Conservation (phyloP, 2,888 invertebrate species). For the Hydroisotoma schaefferi region DNA sequence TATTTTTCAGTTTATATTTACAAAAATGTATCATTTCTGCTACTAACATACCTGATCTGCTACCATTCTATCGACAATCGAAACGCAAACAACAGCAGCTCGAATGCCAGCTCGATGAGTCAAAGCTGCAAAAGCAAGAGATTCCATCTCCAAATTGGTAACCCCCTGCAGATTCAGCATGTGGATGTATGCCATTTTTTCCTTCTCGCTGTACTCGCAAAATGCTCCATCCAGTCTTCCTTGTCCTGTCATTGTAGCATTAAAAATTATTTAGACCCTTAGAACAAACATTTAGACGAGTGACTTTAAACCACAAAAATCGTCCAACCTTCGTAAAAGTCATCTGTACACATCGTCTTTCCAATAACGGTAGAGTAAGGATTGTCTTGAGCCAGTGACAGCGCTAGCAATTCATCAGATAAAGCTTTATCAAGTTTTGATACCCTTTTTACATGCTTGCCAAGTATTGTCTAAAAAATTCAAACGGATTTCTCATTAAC, state of each 20-base stretch:
- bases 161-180: conserved; percentile 73
- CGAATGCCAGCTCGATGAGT: conserved; percentile 89
- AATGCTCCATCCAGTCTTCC: conserved; percentile 91
- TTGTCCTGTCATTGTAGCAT: conserved; percentile 64
- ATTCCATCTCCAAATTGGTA: conserved; percentile 97
- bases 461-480: conserved; percentile 69
- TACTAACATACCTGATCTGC: conserved; percentile 94
- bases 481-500: too few relatives aligned
- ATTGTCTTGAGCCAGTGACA: conserved; percentile 67
- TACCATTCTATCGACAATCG: conserved; percentile 83
- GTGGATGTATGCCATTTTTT: conserved; percentile 83
- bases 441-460: conserved; percentile 74
- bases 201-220: conserved; percentile 79
- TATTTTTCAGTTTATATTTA: not conserved
- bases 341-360: conserved; percentile 93
- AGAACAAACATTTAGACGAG: too few relatives aligned
- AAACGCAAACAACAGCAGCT: conserved; percentile 91
- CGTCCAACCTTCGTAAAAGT: conserved; percentile 87
- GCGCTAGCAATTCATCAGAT: conserved; percentile 70
- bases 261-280: not conserved
- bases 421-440: conserved; percentile 79
- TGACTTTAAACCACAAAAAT: not conserved
- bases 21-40: conserved; percentile 17
- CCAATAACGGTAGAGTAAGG: conserved; percentile 84
- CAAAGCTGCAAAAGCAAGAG: conserved; percentile 85